These are phyloP conservation scores for Zapus hudsonius DNA, from an alignment of 2,113 vertebrate genomes.

Conservation along the genomic window DNA sequence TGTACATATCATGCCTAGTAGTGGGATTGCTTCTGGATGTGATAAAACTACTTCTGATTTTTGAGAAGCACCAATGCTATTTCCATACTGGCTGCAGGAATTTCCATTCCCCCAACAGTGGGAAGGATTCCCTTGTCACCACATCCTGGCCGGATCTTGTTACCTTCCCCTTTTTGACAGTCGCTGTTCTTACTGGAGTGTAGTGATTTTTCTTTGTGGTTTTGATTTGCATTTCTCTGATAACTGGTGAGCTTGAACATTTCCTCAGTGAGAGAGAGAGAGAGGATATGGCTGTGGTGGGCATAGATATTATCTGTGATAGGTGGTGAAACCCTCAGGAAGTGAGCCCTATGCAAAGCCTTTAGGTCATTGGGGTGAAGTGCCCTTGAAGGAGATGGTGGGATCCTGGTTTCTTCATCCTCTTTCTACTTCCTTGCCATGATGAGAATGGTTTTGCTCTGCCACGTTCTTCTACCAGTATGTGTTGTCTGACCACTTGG, in stretches of 20 bases:
- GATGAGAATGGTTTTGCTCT: not conserved
- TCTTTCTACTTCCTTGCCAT: not conserved
- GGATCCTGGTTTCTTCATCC: not conserved
- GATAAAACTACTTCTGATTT: not conserved
- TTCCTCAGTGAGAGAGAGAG: not conserved
- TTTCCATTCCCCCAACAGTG: not conserved
- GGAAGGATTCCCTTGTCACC: not conserved
- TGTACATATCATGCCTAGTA: too few species aligned
- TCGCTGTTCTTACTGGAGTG: not conserved
- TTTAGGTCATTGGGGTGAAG: not conserved
- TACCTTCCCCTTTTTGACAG: not conserved
- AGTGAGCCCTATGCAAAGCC: not conserved
- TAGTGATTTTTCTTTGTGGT: not conserved
- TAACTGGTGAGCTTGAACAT: not conserved
- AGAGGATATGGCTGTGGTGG: not conserved
- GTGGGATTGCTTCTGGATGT: not conserved
- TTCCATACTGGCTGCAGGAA: not conserved
- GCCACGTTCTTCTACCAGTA: too few species aligned
- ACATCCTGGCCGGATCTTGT: too few species aligned
- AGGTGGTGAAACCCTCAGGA: not conserved
- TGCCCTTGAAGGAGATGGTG: not conserved
- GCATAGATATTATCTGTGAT: not conserved
- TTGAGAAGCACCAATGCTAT: not conserved
- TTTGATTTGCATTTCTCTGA: not conserved
- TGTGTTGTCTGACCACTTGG: not conserved